Evolutionary conservation across 2,113 vertebrate species (phyloP).

Genomic region (Turnix velox): DNA sequence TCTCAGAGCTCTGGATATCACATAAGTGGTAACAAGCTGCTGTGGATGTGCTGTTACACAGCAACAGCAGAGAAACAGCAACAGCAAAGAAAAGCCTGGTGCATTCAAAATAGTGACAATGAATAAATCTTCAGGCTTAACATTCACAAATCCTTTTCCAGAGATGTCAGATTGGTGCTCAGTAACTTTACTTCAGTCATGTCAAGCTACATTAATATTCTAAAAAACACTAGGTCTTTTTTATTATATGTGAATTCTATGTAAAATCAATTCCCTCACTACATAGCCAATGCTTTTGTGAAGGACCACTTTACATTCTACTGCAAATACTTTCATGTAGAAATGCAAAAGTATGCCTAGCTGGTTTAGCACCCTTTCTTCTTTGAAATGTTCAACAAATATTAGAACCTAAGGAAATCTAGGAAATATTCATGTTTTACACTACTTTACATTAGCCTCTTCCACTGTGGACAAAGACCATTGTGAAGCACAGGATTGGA

Average conservation of each 20-base stretch:
- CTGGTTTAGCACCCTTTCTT: background rate
- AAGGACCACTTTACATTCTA: conserved; percentile 14
- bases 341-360: conserved; percentile 28
- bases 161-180: background rate
- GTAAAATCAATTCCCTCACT: background rate
- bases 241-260: background rate
- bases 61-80: background rate
- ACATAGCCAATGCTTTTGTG: background rate
- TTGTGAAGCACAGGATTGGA: background rate
- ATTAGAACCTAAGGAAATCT: background rate
- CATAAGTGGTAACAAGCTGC: background rate
- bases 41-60: background rate
- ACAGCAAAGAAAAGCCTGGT: background rate
- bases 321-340: background rate
- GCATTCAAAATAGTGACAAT: background rate
- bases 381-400: background rate
- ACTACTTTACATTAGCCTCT: background rate
- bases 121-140: background rate
- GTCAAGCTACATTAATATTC: background rate
- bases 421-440: background rate
- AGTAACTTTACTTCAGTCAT: background rate
- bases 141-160: background rate
- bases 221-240: background rate
- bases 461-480: background rate
- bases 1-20: background rate